Evolutionary conservation across 1,140 invertebrate genomes (phyloP), one percentile per base, ranked within the genome.

Genomic region (Saccostrea echinata): DNA sequence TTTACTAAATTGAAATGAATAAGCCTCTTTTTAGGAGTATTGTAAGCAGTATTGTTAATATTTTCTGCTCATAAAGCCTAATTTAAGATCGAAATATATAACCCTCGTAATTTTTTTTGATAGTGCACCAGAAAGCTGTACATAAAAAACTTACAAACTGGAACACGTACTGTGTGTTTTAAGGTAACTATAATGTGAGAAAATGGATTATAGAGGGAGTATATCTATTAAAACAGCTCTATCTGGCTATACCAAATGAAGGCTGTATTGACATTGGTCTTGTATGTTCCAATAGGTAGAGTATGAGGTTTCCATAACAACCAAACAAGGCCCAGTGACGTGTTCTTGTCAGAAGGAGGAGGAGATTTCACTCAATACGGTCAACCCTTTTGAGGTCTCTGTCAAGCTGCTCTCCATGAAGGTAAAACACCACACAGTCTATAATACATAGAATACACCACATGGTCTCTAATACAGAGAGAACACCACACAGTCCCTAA

Each of bases 301-400:
- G 12, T 95, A 95, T 91, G 92, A 90, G 57, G 92, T 95, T 12
- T 90, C 92, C 13, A 92, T 94, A 3, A 84, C 87, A 13, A 89
- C 92, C 13, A 91, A 90, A 84, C 87, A 92, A n/a, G 91, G 94
- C 21, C 51, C 55, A 30, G 91, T 95, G 51, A 91, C 86, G 21
- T 95, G 94, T 90, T 88, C 88, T n/a, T 95, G 95, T 91, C 82
- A 89, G 51, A 94, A 93, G 86, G 91, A 94, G 82, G 93, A 95
- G 84, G 87, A 89, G 8, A 86, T 95, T 18, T 91, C 90, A 35
- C 84, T 95, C 80, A 88, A 90, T 30, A 93, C 92, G 33, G 92
- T 94, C 9, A 91, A 93, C 27, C 94, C 95, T 11, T 95, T 95
- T 91, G 92, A 95, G 84, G 93, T 95, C 24, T 91, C 92, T 13